Percentiles rank a stretch among this genome's conserved stretches.
These are phyloP conservation scores for Telmatochromis brachygnathus DNA, from an alignment of 2,113 vertebrate species.

Conservation along the genomic window DNA sequence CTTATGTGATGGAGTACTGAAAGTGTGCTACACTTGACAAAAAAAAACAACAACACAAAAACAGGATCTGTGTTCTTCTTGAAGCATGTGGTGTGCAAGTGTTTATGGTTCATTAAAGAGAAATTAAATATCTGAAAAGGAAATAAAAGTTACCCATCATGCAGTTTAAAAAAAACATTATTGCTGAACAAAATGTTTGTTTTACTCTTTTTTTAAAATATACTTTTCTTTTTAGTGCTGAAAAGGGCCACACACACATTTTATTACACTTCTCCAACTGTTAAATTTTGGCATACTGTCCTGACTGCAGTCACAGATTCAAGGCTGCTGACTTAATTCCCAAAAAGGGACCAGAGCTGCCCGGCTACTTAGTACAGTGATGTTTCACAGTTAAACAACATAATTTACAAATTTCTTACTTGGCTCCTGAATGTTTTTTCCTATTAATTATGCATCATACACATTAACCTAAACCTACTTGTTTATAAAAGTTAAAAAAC, in stretches of 20 bases:
- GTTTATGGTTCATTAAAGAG: not conserved
- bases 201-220: fast-evolving
- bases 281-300: not conserved
- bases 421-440: not conserved
- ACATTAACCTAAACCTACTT: not conserved
- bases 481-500: not conserved
- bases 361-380: not conserved
- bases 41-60: not conserved
- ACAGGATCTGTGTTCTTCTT: not conserved
- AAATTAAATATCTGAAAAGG: not conserved
- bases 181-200: not conserved
- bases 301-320: not conserved
- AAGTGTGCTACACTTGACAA: not conserved
- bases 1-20: not conserved
- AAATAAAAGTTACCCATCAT: not conserved
- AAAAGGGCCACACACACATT: not conserved
- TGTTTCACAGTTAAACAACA: not conserved
- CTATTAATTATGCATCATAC: not conserved
- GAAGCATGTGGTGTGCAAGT: not conserved
- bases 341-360: not conserved
- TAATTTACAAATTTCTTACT: not conserved
- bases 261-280: not conserved
- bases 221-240: not conserved
- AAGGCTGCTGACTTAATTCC: not conserved
- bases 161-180: not conserved